These are phyloP conservation scores for Lates calcarifer DNA, from an alignment of 2,113 vertebrate species.

Conservation along the genomic window DNA sequence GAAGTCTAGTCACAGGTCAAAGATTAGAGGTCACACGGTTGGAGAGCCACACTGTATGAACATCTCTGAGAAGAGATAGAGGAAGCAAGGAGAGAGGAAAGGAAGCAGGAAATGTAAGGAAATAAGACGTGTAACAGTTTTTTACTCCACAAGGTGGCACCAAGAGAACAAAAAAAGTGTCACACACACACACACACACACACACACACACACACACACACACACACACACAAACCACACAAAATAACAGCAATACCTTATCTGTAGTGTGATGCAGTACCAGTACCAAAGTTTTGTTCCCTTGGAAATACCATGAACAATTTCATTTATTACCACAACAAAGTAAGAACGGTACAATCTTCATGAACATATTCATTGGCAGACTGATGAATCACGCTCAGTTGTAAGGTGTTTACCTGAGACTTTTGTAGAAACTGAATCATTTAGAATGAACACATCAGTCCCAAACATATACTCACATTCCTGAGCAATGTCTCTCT, in stretches of 20 bases:
- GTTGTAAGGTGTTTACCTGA: not conserved
- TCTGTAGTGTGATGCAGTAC: not conserved
- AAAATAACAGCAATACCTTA: not conserved
- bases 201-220: not conserved
- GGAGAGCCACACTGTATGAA: slow-evolving; percentile 39
- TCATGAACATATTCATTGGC: not conserved
- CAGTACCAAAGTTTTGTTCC: not conserved
- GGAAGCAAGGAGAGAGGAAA: not conserved
- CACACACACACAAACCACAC: not conserved
- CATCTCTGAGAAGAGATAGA: slow-evolving; percentile 38
- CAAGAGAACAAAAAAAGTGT: not conserved
- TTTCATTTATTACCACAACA: not conserved
- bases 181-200: not conserved
- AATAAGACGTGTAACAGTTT: not conserved
- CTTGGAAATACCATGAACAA: not conserved
- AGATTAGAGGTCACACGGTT: slow-evolving; percentile 35
- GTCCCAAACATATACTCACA: not conserved
- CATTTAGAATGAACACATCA: not conserved
- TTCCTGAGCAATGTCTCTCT: not conserved
- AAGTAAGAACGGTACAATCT: not conserved
- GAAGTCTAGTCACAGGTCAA: slow-evolving; percentile 42
- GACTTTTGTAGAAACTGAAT: not conserved
- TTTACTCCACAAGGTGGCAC: slow-evolving; percentile 66
- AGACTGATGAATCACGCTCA: not conserved
- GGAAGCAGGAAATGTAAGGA: not conserved